A percentile compares a stretch with the other conserved stretches of the same genome.
These are phyloP conservation scores for Stenichneumon culpator DNA, from an alignment of 2,888 invertebrate species.

Conservation along the genomic window DNA sequence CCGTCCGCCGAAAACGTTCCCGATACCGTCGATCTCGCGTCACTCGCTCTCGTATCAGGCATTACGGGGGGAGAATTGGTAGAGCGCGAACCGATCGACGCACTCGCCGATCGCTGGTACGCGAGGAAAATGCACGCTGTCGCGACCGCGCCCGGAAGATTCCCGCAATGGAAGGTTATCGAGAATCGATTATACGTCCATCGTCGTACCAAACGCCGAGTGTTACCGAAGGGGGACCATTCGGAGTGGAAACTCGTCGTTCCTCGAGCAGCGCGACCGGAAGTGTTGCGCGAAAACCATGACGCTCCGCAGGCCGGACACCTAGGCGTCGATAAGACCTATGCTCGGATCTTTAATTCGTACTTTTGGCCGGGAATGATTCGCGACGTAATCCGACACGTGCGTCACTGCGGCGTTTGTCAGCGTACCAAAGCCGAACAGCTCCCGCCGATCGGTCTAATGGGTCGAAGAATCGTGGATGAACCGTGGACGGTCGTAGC, in stretches of 20 bases:
- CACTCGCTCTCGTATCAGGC: too few relatives aligned
- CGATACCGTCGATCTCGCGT: too few relatives aligned
- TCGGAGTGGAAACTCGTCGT: conserved; percentile 58
- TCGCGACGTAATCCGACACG: conserved; percentile 54
- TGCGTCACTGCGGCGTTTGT: conserved; percentile 63
- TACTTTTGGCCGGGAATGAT: conserved; percentile 72
- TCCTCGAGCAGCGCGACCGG: neutral
- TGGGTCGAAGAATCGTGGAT: too few relatives aligned
- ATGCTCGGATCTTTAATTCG: conserved; percentile 25
- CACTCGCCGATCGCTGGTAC: neutral
- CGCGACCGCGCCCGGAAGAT: neutral
- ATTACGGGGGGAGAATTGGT: too few relatives aligned
- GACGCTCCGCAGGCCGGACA: conserved; percentile 62
- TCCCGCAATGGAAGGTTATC: conserved; percentile 49
- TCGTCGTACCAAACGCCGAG: neutral
- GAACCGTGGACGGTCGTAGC: too few relatives aligned
- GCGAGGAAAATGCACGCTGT: neutral
- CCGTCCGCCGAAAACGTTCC: too few relatives aligned
- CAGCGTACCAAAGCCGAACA: too few relatives aligned
- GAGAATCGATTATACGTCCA: conserved; percentile 20
- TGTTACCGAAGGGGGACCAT: neutral
- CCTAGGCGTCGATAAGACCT: conserved; percentile 67
- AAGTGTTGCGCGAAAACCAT: conserved; percentile 40
- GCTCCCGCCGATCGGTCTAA: too few relatives aligned
- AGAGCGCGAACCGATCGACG: too few relatives aligned